These are phyloP conservation scores for Picathartes gymnocephalus DNA, from an alignment of 2,113 vertebrate species.

Conservation along the genomic window DNA sequence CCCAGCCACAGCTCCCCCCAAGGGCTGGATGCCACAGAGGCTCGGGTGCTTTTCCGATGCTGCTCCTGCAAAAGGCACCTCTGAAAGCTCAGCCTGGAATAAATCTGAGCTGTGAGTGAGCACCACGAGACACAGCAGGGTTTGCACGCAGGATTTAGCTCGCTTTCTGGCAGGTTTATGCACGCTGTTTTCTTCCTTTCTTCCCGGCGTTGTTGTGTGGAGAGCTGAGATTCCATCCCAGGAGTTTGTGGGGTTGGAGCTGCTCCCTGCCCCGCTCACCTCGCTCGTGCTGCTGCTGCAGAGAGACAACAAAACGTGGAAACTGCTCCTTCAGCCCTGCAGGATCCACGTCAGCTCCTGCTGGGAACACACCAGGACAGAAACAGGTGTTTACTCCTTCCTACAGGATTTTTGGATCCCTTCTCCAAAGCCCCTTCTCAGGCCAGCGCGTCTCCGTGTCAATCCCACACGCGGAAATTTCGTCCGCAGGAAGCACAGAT, in stretches of 20 bases:
- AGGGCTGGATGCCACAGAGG: background rate
- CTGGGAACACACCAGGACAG: background rate
- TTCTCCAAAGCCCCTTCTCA: background rate
- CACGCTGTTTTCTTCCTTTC: fast-evolving
- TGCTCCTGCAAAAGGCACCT: background rate
- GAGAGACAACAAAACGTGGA: background rate
- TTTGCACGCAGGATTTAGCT: fast-evolving
- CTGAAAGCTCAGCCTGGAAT: background rate
- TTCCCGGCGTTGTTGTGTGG: fast-evolving
- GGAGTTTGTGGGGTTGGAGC: background rate
- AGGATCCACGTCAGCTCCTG: background rate
- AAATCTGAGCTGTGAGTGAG: background rate
- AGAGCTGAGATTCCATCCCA: background rate
- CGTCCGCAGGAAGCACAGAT: background rate
- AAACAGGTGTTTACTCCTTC: background rate
- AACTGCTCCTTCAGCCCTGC: background rate
- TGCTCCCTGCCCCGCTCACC: background rate
- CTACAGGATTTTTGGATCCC: slow-evolving; percentile 13
- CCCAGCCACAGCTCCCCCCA: background rate
- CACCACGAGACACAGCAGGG: fast-evolving
- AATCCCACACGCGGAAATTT: background rate
- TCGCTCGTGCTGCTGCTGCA: background rate
- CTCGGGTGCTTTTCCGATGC: background rate
- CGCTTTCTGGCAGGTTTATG: fast-evolving
- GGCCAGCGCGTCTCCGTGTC: background rate